Percentiles rank a stretch among this genome's conserved stretches.
Conservation (phyloP, 2,888 invertebrate genomes). For the Andrena bicolor region DNA sequence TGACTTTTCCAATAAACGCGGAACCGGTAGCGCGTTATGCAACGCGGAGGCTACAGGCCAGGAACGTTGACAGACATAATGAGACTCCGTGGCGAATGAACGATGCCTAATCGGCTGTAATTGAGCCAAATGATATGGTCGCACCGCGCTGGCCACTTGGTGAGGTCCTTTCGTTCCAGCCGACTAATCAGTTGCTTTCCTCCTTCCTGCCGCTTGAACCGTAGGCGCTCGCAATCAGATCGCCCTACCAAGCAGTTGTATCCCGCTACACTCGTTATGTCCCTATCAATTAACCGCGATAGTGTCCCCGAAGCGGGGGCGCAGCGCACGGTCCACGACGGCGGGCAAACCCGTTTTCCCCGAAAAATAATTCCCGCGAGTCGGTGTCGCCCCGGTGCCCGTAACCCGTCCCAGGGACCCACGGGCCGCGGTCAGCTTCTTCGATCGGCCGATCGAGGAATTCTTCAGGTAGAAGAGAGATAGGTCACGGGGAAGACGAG, state of each 20-base stretch:
- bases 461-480: slow-evolving; percentile 66
- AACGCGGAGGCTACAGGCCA: slow-evolving; percentile 25
- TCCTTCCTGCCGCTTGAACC: neutral
- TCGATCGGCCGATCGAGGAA: slow-evolving; percentile 66
- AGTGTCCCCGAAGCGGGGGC: slow-evolving; percentile 50
- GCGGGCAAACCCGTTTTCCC: slow-evolving; percentile 60
- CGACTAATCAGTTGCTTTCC: neutral
- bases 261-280: slow-evolving; percentile 45
- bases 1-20: slow-evolving; percentile 64
- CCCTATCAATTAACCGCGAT: slow-evolving; percentile 55
- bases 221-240: slow-evolving; percentile 22
- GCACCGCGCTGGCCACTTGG: neutral
- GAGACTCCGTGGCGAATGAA: slow-evolving; percentile 24
- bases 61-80: slow-evolving; percentile 45
- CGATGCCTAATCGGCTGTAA: slow-evolving; percentile 27
- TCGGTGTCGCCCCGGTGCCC: slow-evolving; percentile 21
- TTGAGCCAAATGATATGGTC: slow-evolving; percentile 43
- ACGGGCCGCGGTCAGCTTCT: slow-evolving; percentile 24
- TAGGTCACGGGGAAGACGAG: slow-evolving; percentile 63
- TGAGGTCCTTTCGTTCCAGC: neutral
- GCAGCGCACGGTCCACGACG: slow-evolving; percentile 24
- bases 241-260: slow-evolving; percentile 4
- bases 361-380: slow-evolving; percentile 61
- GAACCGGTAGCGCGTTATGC: slow-evolving; percentile 50
- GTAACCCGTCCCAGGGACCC: slow-evolving; percentile 38